Base-by-base conservation (phyloP, 2,797 vertebrate genomes). In the Danio kyathit region DNA sequence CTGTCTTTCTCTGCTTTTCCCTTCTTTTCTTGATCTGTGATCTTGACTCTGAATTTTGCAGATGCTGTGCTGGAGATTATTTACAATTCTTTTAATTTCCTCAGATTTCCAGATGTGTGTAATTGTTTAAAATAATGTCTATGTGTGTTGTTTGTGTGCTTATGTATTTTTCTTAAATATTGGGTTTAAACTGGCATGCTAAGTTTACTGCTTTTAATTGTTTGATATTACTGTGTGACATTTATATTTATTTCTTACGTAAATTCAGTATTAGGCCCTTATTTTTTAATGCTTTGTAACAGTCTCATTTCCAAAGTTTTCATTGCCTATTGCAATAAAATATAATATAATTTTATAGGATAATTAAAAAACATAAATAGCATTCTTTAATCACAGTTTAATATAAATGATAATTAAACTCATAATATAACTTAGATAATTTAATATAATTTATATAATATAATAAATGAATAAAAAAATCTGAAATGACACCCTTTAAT, bases 21-120 rank as follows among this genome's bases (percentile, higher is more conserved):
- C 19, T 49, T 4, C 19, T 6, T 12, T 61, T 13, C 52, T 67
- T 10, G 43, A 6, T 64, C 51, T 81, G n/a, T 40, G 64, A 83
- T 12, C 19, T 74, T 56, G 40, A 41, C 2, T 48, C 10, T 65
- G 60, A 41, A 79, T 84, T 85, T 84, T 81, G 49, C 86, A 87
- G 86, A 75, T 57, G 52, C 59, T 43, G 54, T 3, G 29, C n/a
- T 16, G 66, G 67, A 71, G 76, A 44, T 70, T 11, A 19, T 70
- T 70, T 54, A 52, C 8, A 7, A 16, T 19, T 78, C 38, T 63
- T 52, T 76, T 51, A 0, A 49, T 41, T 60, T 70, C 65, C 60
- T 60, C 54, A 77, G 74, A 65, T 9, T 52, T 51, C 16, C 59
- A 41, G 61, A 67, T 29, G 12, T 66, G 48, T 76, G 13, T 13